Evolutionary conservation across 2,797 vertebrate genomes (phyloP), one percentile per base, ranked within the genome.

Genomic region (Hypotaenidia okinawae): DNA sequence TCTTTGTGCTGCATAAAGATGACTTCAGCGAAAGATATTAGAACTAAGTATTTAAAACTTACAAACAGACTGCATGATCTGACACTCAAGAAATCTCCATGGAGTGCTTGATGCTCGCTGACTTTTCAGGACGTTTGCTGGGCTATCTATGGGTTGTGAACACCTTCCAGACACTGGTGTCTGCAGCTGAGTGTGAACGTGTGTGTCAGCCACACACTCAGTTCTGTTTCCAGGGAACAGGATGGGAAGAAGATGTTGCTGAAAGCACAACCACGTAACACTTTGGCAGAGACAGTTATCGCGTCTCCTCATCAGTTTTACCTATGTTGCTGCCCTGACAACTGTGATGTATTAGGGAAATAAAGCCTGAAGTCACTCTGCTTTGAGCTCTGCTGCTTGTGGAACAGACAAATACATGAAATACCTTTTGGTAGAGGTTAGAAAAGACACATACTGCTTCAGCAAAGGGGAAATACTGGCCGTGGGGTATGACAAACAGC

Each of bases 211-310:
- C 33, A 30, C 2, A 1, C 9, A 6, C 83, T 19, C 62, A 9
- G 58, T 19, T 70, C 84, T 45, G 57, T 87, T 93, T 80, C 85
- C 64, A 89, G 45, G 88, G 84, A 77, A 57, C 45, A 68, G 62
- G 49, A 54, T 10, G 67, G 37, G 69, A 75, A 58, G 79, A 72
- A 90, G 86, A 51, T 8, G 61, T 61, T 68, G n/a, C 68, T 85
- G 85, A 80, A 72, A 91, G 43, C 68, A 37, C 13, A 3, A 32
- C 39, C 15, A 13, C 30, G 15, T 18, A 30, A 23, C 7, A 2
- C 30, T 67, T 85, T 32, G 79, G 64, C 62, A 68, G 83, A 51
- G 76, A 57, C 55, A 49, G 63, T 78, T 86, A 39, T 73, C 16
- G 2, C 37, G 5, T 28, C 62, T 82, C 64, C 33, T 24, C 19